These are phyloP conservation scores for Eupithecia insigniata DNA, from an alignment of 2,888 invertebrate genomes.

Conservation along the genomic window DNA sequence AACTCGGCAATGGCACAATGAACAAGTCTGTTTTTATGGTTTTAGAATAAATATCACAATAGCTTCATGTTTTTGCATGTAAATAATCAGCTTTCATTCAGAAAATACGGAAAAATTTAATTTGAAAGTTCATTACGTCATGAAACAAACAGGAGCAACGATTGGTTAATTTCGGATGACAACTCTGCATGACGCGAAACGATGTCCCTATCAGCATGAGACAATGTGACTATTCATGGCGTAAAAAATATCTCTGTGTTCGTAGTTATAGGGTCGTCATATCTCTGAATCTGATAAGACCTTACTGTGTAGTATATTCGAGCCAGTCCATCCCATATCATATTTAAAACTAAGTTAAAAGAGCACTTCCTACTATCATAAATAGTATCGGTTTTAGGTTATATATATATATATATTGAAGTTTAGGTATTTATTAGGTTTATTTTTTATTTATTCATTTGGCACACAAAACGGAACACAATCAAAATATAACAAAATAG, in stretches of 20 bases:
- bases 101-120: constrained; percentile 15
- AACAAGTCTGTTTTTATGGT: not conserved
- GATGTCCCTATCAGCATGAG: not conserved
- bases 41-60: not conserved
- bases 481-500: too few relatives aligned
- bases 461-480: too few relatives aligned
- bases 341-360: too few relatives aligned
- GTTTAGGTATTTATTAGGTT: too few relatives aligned
- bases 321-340: too few relatives aligned
- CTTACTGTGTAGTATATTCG: too few relatives aligned
- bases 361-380: too few relatives aligned
- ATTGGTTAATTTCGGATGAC: constrained; percentile 25
- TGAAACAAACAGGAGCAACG: constrained; percentile 12
- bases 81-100: constrained; percentile 20
- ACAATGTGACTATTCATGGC: not conserved
- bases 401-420: too few relatives aligned
- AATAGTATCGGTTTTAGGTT: too few relatives aligned
- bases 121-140: constrained; percentile 15
- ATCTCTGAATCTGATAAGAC: not conserved
- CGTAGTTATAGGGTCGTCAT: not conserved
- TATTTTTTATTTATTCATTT: too few relatives aligned
- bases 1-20: not conserved
- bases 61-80: not conserved
- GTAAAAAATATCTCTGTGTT: not conserved
- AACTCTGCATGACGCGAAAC: not conserved